phyloP scores from a whole-genome alignment of 35 echinoderm and acorn worm genomes.

The Ophiothrix spiculata region DNA sequence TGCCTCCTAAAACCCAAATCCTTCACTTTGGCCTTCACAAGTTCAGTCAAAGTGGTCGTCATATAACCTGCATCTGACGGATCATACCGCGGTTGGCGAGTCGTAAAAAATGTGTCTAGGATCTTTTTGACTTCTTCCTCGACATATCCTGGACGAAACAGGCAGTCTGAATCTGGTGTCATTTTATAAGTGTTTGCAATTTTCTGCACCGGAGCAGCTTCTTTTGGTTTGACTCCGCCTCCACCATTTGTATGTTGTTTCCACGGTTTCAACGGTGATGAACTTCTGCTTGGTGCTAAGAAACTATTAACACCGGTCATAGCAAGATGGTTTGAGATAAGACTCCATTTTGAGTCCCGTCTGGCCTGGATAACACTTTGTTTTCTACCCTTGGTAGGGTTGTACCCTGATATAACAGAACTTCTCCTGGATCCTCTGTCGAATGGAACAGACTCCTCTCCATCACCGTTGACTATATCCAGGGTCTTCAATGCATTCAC shows the following conservation, averaged over 20 bases:
- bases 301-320: too few species aligned
- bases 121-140: neutral
- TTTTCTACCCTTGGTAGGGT: too few species aligned
- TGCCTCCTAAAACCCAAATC: conserved; percentile 21
- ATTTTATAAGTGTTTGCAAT: neutral
- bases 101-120: neutral
- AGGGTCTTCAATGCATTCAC: too few species aligned
- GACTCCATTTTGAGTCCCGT: too few species aligned
- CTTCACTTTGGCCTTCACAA: conserved; percentile 37
- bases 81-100: neutral
- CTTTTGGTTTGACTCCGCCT: neutral
- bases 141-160: neutral
- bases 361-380: too few species aligned
- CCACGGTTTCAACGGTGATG: too few species aligned
- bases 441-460: too few species aligned
- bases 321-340: too few species aligned
- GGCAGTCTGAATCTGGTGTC: neutral
- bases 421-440: too few species aligned
- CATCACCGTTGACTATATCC: too few species aligned
- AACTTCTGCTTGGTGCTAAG: too few species aligned
- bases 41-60: neutral
- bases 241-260: neutral
- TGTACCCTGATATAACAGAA: too few species aligned
- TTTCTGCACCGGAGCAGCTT: neutral
- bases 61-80: neutral